Evolutionary conservation across 2,797 vertebrate species (phyloP).

Genomic region (Leptodactylus fallax): DNA sequence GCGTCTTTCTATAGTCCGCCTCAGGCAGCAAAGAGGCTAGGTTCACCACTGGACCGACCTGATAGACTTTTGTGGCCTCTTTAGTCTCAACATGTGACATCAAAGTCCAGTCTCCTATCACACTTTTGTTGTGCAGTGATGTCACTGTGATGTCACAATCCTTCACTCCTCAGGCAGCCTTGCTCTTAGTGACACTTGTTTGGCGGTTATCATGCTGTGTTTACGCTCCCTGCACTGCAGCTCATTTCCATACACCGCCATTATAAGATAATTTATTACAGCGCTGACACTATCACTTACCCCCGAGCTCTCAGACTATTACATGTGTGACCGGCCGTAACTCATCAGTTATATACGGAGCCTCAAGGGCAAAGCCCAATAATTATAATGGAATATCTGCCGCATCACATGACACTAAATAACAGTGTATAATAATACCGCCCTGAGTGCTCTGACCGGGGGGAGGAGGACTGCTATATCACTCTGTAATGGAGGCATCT

Average conservation of each 20-base stretch:
- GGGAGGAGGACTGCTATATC: not conserved
- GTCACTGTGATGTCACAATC: not conserved
- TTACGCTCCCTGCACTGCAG: not conserved
- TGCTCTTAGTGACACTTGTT: too few relatives aligned
- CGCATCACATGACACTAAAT: not conserved
- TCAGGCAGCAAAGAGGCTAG: too few relatives aligned
- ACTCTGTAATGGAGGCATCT: not conserved
- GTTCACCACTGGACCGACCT: too few relatives aligned
- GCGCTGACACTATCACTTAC: constrained; percentile 21
- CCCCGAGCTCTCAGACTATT: constrained; percentile 43
- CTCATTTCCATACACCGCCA: constrained; percentile 8
- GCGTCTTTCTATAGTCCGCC: too few relatives aligned
- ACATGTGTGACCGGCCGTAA: constrained; percentile 33
- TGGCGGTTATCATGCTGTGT: not conserved
- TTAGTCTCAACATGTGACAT: too few relatives aligned
- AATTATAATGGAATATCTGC: not conserved
- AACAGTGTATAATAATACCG: not conserved
- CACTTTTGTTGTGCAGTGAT: not conserved
- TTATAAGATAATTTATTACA: constrained; percentile 54
- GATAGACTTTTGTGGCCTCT: too few relatives aligned
- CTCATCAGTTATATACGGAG: constrained; percentile 35
- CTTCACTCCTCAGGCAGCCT: not conserved
- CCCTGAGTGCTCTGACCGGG: not conserved
- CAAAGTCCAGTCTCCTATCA: too few relatives aligned
- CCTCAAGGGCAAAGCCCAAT: constrained; percentile 51